phyloP scores from a whole-genome alignment of 2,797 vertebrate species.

The Orestias chungarensis region DNA sequence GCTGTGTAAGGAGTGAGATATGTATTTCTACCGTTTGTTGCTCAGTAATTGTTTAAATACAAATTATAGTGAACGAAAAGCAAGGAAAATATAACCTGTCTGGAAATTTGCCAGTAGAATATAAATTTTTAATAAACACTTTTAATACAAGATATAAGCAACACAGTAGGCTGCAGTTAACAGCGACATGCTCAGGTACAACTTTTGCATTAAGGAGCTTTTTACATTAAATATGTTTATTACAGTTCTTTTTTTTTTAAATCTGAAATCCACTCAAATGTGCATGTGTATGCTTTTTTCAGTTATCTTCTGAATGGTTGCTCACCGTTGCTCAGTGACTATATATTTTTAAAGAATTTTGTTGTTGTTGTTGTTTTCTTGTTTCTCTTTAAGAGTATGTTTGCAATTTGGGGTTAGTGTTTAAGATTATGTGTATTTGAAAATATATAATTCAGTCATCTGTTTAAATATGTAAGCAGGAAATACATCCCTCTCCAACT shows the following conservation, averaged over 20 bases:
- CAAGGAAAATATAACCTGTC: background rate
- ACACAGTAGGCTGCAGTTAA: background rate
- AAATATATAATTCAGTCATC: background rate
- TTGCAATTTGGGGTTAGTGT: background rate
- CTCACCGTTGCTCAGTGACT: background rate
- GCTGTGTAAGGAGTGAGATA: background rate
- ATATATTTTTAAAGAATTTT: background rate
- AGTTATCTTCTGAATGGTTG: background rate
- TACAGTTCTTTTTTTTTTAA: background rate
- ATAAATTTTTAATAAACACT: background rate
- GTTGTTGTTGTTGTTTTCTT: too few species aligned
- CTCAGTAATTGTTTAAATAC: background rate
- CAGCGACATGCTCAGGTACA: background rate
- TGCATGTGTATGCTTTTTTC: background rate
- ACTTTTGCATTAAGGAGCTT: background rate
- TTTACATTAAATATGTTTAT: background rate
- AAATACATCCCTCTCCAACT: background rate
- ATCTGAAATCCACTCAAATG: background rate
- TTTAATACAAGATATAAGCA: background rate
- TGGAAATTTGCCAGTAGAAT: background rate
- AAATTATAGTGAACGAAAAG: background rate
- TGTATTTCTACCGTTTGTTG: background rate
- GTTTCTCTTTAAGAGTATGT: background rate
- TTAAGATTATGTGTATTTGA: background rate
- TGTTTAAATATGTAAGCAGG: background rate